phyloP scores from a whole-genome alignment of 2,113 vertebrate species.

The Craseonycteris thonglongyai region DNA sequence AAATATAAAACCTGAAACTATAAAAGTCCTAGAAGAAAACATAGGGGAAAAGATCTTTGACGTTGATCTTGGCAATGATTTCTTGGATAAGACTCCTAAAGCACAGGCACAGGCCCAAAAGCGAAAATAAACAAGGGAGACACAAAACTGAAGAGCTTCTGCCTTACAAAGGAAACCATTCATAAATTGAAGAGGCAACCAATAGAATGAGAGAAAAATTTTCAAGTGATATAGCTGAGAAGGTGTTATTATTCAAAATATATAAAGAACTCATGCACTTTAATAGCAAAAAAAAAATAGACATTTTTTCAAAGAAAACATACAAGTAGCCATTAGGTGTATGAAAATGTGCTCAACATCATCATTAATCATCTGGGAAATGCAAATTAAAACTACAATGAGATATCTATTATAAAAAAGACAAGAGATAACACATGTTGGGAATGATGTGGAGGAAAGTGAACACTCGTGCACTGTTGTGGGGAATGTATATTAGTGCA shows the following conservation, averaged over 20 bases:
- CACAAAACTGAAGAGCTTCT: not conserved
- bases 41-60: not conserved
- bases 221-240: not conserved
- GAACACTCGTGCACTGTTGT: not conserved
- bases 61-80: not conserved
- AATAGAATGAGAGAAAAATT: not conserved
- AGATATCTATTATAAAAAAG: not conserved
- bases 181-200: not conserved
- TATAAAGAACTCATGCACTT: not conserved
- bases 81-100: not conserved
- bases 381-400: not conserved
- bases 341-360: not conserved
- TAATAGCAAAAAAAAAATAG: not conserved
- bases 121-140: not conserved
- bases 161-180: not conserved
- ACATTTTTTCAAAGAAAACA: not conserved
- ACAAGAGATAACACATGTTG: not conserved
- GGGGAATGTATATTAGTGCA: not conserved
- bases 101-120: not conserved
- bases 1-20: not conserved
- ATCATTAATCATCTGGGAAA: not conserved
- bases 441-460: not conserved
- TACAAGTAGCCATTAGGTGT: too few relatives aligned
- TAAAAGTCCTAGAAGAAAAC: not conserved
- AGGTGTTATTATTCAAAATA: not conserved